These are phyloP conservation scores for Sebastiscus albofasciatus DNA, from an alignment of 2,797 vertebrate genomes.

Conservation along the genomic window DNA sequence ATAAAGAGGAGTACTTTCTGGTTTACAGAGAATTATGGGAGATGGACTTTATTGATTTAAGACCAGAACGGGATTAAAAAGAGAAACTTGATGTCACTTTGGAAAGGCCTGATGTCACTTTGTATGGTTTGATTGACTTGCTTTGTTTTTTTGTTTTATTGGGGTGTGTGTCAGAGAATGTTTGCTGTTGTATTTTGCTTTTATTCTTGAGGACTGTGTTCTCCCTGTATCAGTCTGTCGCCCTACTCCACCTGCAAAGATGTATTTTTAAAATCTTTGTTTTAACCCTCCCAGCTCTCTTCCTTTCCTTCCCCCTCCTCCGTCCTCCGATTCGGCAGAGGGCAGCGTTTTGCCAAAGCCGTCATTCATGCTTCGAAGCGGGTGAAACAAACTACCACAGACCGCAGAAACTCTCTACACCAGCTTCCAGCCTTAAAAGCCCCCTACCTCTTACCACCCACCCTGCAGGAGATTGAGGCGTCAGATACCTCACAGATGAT, in stretches of 20 bases:
- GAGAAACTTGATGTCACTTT: slow-evolving; percentile 86
- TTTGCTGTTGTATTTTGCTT: slow-evolving; percentile 72
- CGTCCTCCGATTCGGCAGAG: slow-evolving; percentile 60
- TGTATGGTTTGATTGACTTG: slow-evolving; percentile 80
- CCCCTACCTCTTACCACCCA: slow-evolving; percentile 74
- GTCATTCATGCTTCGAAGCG: slow-evolving; percentile 68
- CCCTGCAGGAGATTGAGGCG: slow-evolving; percentile 63
- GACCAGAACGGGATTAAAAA: slow-evolving; percentile 67
- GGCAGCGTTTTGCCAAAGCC: slow-evolving; percentile 73
- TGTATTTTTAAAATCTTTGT: slow-evolving; percentile 58
- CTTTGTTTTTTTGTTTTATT: slow-evolving; percentile 66
- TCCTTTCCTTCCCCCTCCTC: slow-evolving; percentile 26
- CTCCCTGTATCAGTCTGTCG: slow-evolving; percentile 66
- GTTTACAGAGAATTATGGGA: slow-evolving; percentile 74
- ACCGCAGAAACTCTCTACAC: slow-evolving; percentile 73
- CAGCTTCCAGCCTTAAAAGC: slow-evolving; percentile 87
- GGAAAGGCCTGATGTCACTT: slow-evolving; percentile 86
- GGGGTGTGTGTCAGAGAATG: slow-evolving; percentile 73
- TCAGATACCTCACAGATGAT: slow-evolving; percentile 67
- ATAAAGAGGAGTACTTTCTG: slow-evolving; percentile 67
- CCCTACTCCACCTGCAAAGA: slow-evolving; percentile 53
- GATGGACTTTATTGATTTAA: slow-evolving; percentile 52
- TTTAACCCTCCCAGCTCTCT: slow-evolving; percentile 44
- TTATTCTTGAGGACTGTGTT: slow-evolving; percentile 75
- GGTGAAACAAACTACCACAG: slow-evolving; percentile 62